These are phyloP conservation scores for Ceriagrion tenellum DNA, from an alignment of 2,888 invertebrate species.

Conservation along the genomic window DNA sequence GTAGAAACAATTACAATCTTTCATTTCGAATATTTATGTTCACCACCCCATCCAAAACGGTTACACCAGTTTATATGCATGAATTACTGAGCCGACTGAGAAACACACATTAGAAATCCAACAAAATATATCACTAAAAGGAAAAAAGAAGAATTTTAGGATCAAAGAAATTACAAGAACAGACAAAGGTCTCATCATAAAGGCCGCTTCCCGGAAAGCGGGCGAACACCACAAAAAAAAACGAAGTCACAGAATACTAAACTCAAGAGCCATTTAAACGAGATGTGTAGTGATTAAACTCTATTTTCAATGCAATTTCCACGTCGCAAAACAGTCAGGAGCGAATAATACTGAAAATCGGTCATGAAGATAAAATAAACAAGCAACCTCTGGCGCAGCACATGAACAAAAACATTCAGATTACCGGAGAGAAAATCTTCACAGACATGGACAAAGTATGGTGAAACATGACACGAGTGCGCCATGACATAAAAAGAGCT, in stretches of 20 bases:
- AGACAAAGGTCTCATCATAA: background rate
- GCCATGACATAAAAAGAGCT: constrained; percentile 6
- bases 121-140: too few relatives aligned
- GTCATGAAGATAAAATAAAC: background rate
- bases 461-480: background rate
- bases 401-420: background rate
- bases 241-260: background rate
- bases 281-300: background rate
- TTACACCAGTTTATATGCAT: too few relatives aligned
- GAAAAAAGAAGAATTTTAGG: too few relatives aligned
- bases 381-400: background rate
- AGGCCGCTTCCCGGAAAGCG: background rate
- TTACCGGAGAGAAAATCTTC: background rate
- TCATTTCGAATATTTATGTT: too few relatives aligned
- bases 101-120: too few relatives aligned
- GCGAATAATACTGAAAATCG: background rate
- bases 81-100: too few relatives aligned
- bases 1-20: too few relatives aligned
- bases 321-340: background rate
- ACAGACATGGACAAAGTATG: background rate
- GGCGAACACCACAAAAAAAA: background rate
- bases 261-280: background rate
- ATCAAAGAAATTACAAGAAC: background rate
- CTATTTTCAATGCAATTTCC: background rate
- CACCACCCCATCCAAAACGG: too few relatives aligned